A percentile compares a stretch with the other conserved stretches of the same genome.
These are phyloP conservation scores for Takifugu flavidus DNA, from an alignment of 2,113 vertebrate genomes.

Conservation along the genomic window DNA sequence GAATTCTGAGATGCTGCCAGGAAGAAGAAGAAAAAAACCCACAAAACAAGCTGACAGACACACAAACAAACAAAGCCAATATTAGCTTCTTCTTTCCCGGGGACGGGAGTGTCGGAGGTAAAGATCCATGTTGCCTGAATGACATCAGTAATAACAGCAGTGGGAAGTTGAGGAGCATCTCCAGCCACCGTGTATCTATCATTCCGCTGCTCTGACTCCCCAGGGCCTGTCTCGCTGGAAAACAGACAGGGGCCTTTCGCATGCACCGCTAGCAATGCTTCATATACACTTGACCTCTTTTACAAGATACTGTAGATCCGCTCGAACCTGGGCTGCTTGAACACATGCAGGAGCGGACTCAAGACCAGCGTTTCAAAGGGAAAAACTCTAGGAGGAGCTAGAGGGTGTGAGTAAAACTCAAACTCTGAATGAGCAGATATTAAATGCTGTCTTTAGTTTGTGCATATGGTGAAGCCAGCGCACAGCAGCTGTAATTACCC, in stretches of 20 bases:
- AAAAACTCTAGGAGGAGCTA: no score
- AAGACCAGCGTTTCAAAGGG: no score
- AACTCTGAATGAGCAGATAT: neutral
- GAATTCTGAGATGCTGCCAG: slow-evolving; percentile 15
- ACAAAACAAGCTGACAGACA: neutral
- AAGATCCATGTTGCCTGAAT: slow-evolving; percentile 23
- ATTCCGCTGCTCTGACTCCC: slow-evolving; percentile 51
- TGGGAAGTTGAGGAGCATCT: slow-evolving; percentile 40
- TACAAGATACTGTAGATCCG: slow-evolving; percentile 38
- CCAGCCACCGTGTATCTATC: slow-evolving; percentile 58
- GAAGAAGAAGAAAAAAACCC: slow-evolving; percentile 11
- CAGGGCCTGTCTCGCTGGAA: slow-evolving; percentile 40
- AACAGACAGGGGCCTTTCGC: slow-evolving; percentile 31
- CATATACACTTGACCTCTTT: slow-evolving; percentile 53
- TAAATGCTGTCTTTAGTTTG: neutral
- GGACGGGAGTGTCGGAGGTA: slow-evolving; percentile 14
- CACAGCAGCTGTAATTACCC: slow-evolving; percentile 6
- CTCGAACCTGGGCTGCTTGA: slow-evolving; percentile 28
- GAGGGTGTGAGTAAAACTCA: no score
- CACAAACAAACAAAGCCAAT: slow-evolving; percentile 12
- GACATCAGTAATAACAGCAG: slow-evolving; percentile 18
- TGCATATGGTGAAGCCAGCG: neutral
- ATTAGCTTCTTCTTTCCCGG: slow-evolving; percentile 13
- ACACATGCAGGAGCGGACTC: neutral
- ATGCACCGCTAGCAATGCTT: slow-evolving; percentile 39